Percentiles rank a stretch among this genome's conserved stretches.
Conservation (phyloP, 37 sponge, comb jelly and placozoan genomes). For the Theonella swinhoei region DNA sequence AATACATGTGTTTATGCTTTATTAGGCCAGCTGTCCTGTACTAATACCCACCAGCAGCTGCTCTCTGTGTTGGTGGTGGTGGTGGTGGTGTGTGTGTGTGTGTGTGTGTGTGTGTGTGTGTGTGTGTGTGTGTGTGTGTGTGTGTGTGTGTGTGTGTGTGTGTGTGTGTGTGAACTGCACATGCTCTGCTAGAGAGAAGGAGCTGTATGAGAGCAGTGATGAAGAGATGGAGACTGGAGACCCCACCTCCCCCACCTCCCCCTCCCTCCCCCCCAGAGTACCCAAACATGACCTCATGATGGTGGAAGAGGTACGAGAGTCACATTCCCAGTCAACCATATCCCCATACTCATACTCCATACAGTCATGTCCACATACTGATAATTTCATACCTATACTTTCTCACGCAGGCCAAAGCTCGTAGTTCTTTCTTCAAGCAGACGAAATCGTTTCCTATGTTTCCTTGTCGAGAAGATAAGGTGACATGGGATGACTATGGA, state of each 20-base stretch:
- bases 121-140: too few relatives aligned
- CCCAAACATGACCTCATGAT: constrained; percentile 80
- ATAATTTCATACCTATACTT: background rate
- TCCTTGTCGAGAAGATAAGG: constrained; percentile 85
- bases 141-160: too few relatives aligned
- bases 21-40: too few relatives aligned
- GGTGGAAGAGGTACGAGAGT: constrained; percentile 37
- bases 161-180: too few relatives aligned
- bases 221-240: constrained; percentile 64
- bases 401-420: constrained; percentile 32
- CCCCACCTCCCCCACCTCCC: constrained; percentile 10
- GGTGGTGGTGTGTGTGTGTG: too few relatives aligned
- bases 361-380: too few relatives aligned
- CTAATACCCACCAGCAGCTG: too few relatives aligned
- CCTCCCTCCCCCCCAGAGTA: constrained; percentile 19
- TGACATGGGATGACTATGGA: constrained; percentile 97
- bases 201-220: constrained; percentile 70
- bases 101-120: too few relatives aligned
- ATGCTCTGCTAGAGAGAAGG: constrained; percentile 41
- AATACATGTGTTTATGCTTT: too few relatives aligned
- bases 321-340: background rate
- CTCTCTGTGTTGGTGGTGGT: too few relatives aligned
- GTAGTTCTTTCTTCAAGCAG: constrained; percentile 91
- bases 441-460: constrained; percentile 92
- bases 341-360: too few relatives aligned